phyloP scores from a whole-genome alignment of 2,888 invertebrate species.

The Tipula helvola region DNA sequence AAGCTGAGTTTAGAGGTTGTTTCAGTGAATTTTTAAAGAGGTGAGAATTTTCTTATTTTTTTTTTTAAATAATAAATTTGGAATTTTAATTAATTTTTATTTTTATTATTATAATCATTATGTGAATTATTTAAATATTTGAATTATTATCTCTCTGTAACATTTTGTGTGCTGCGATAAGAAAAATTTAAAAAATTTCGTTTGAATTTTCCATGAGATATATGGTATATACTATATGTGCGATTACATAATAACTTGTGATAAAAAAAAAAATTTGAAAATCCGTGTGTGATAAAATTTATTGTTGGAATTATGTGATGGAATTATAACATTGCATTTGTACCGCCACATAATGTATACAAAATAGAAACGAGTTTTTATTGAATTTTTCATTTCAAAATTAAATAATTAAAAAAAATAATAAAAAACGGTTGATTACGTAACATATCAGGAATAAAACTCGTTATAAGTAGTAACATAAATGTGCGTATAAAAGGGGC shows the following conservation, averaged over 20 bases:
- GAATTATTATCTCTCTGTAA: neutral
- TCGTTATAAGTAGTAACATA: too few relatives aligned
- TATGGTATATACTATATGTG: neutral
- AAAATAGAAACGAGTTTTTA: neutral
- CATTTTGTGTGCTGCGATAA: neutral
- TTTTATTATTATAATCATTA: neutral
- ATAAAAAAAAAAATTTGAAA: neutral
- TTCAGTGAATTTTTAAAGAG: slow-evolving; percentile 21
- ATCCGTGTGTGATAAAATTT: neutral
- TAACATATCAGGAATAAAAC: neutral
- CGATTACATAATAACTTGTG: neutral
- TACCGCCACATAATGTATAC: neutral
- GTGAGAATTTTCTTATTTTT: slow-evolving; percentile 18
- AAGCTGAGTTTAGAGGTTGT: slow-evolving; percentile 37
- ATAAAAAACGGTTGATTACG: neutral
- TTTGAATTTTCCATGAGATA: neutral
- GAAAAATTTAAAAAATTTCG: neutral
- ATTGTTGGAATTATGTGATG: neutral
- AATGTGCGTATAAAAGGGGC: neutral
- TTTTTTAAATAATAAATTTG: slow-evolving; percentile 8
- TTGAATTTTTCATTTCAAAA: neutral
- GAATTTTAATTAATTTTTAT: neutral
- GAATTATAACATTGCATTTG: neutral
- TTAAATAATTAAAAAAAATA: neutral
- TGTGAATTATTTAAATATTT: neutral